Base-by-base conservation (phyloP, 2,888 invertebrate species). In the Schrankia costaestrigalis region DNA sequence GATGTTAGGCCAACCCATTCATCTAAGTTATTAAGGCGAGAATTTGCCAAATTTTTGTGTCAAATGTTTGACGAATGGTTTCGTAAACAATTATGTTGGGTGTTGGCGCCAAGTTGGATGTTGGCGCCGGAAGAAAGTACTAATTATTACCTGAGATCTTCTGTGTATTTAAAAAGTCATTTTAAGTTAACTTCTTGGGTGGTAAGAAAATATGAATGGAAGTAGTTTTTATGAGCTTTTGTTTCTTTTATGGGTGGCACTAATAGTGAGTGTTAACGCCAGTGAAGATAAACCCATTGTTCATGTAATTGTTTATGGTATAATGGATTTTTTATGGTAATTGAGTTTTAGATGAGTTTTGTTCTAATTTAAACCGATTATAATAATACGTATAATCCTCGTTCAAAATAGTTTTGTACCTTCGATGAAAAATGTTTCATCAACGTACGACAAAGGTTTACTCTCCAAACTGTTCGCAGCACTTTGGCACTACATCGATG, bases 1-100 rank as follows among this genome's bases (percentile, higher is more conserved):
- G 56, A 58, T 49, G 52, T 49, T 45, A 39, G 54, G 3, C 55
- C 55, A 60, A 59, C 54, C 56, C 45, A 66, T 52, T 56, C 59
- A 56, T 66, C 61, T 31, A 33, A 38, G 49, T 47, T 55, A 64
- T 57, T 55, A 53, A 49, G 49, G 56, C 50, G 57, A 57, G 55
- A 65, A 66, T 68, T 66, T 56, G 68, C 61, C 66, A 69, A 71
- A 71, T 73, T 65, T 61, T 71, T 67, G 27, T 52, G 56, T 56
- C 56, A 59, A 56, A 67, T 60, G 45, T 69, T 70, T 75, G 75
- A 76, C 55, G 63, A 56, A 75, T 68, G 62, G 53, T 51, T 42
- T 38, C 31, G 46, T 45, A 45, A 52, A 47, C 51, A 44, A 46
- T 47, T 41, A 35, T 12, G 36, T 21, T 30, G 25, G 26, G 13